A percentile compares a stretch with the other conserved stretches of the same genome.
Conservation (phyloP, 1,140 invertebrate species). For the Drosophila azteca region DNA sequence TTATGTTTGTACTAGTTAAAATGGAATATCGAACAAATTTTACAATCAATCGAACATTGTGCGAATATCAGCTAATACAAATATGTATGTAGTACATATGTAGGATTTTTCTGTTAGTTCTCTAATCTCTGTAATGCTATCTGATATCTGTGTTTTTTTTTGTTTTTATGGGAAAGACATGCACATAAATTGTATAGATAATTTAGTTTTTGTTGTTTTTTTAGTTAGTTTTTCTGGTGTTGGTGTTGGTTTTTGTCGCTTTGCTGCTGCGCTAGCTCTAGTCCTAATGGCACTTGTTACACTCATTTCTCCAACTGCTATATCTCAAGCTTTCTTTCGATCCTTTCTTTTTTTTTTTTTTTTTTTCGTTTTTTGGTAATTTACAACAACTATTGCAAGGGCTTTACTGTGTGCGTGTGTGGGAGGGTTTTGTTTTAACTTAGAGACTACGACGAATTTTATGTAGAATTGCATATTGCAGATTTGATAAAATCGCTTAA, state of each 20-base stretch:
- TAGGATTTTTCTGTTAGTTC: conserved; percentile 2
- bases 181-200: conserved; percentile 30
- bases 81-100: conserved; percentile 13
- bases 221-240: conserved; percentile 14
- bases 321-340: conserved; percentile 34
- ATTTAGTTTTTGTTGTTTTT: conserved; percentile 24
- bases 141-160: conserved; percentile 24
- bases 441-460: conserved; percentile 77
- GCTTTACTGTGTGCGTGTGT: not conserved
- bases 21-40: conserved; percentile 65
- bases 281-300: conserved; percentile 81
- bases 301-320: conserved; percentile 59
- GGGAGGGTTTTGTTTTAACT: conserved; percentile 52
- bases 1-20: conserved; percentile 77
- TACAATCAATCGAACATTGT: conserved; percentile 20
- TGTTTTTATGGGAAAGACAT: conserved; percentile 32
- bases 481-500: conserved; percentile 83
- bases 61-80: conserved; percentile 32
- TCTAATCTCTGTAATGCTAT: conserved; percentile 18
- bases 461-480: conserved; percentile 79
- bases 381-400: conserved; percentile 79
- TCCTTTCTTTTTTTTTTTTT: conserved; percentile 20
- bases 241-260: conserved; percentile 47
- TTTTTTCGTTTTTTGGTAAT: conserved; percentile 59
- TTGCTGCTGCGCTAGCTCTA: conserved; percentile 62